Percentiles rank a stretch among this genome's conserved stretches.
Evolutionary conservation across 2,113 vertebrate species (phyloP).

Genomic region (Vidua macroura): DNA sequence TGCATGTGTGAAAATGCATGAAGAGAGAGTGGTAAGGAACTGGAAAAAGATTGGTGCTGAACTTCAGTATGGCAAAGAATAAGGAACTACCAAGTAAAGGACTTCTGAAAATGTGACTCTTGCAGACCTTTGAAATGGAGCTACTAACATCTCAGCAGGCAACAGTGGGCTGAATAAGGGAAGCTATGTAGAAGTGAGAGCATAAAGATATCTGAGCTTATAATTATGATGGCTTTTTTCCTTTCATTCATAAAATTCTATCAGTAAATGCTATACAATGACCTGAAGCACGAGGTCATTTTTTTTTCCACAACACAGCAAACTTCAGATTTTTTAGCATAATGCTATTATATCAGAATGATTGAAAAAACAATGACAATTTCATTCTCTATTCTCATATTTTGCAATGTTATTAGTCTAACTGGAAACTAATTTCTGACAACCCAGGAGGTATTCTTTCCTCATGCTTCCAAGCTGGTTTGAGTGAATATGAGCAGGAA

Average conservation of each 20-base stretch:
- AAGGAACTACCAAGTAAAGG: not conserved
- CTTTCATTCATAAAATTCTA: not conserved
- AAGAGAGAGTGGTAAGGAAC: not conserved
- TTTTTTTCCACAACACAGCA: not conserved
- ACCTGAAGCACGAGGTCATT: not conserved
- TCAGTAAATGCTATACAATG: not conserved
- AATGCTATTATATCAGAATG: not conserved
- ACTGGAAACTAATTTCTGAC: not conserved
- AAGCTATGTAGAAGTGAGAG: fast-evolving
- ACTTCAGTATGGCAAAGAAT: not conserved
- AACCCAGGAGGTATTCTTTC: not conserved
- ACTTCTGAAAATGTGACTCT: not conserved
- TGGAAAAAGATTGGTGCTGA: not conserved
- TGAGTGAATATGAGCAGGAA: not conserved
- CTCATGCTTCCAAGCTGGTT: not conserved
- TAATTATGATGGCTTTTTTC: not conserved
- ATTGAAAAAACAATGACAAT: not conserved
- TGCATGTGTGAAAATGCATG: not conserved
- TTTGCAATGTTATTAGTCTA: not conserved
- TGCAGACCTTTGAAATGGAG: not conserved
- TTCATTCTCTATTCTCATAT: not conserved
- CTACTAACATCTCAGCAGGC: not conserved
- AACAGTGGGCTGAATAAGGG: not conserved
- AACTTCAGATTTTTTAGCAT: not conserved
- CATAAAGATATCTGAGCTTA: not conserved